These are phyloP conservation scores for Hermaeophaga mercurialis DNA, from an alignment of 2,888 invertebrate genomes.

Conservation along the genomic window DNA sequence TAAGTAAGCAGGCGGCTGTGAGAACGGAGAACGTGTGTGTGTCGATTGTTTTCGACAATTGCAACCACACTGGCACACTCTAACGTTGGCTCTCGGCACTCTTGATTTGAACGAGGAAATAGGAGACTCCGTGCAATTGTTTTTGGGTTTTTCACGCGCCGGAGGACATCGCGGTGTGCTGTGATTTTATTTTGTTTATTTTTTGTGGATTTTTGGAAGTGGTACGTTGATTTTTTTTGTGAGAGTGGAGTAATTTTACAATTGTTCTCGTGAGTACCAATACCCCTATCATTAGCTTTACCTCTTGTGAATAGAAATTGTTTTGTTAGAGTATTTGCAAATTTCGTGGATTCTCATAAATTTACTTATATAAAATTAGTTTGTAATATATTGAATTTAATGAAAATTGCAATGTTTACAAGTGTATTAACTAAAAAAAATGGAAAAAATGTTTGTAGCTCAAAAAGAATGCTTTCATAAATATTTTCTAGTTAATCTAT, in stretches of 20 bases:
- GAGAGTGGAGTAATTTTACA: not conserved
- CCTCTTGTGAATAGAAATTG: no score
- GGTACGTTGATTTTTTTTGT: conserved; percentile 3
- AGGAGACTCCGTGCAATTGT: conserved; percentile 1
- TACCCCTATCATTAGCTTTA: conserved; percentile 5
- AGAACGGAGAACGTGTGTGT: conserved; percentile 40
- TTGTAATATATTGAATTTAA: no score
- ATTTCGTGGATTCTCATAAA: no score
- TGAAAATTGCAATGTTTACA: no score
- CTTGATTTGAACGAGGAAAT: conserved; percentile 9
- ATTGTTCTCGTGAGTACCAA: conserved; percentile 8
- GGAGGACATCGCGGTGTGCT: conserved; percentile 20
- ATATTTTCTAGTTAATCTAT: no score
- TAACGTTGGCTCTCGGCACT: conserved; percentile 34
- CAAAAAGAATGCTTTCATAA: no score
- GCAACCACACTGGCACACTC: conserved; percentile 49
- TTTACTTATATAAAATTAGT: no score
- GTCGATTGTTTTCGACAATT: conserved; percentile 55
- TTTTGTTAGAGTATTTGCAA: no score
- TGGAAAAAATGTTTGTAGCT: no score
- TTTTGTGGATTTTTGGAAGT: conserved; percentile 24
- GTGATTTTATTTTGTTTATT: conserved; percentile 17
- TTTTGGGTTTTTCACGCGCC: conserved; percentile 4
- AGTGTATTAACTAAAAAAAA: no score
- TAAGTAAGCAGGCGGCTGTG: conserved; percentile 48